Conservation (phyloP, 2,888 invertebrate genomes). For the Drosophila meridiana region DNA sequence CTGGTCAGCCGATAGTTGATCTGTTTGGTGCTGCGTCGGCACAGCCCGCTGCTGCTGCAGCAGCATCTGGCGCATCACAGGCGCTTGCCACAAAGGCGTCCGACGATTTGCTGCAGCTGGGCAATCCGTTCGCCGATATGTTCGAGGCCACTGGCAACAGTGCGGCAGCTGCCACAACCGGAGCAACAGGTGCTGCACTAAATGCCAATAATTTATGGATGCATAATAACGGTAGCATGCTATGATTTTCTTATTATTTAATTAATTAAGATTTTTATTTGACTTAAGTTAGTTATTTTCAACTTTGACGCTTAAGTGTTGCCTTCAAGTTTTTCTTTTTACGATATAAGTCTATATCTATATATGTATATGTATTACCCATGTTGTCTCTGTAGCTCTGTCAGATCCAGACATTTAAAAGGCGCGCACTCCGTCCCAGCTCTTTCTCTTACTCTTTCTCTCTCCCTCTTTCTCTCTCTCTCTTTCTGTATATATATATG, state of each 20-base stretch:
- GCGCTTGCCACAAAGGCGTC: conserved; percentile 88
- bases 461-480: neutral
- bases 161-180: conserved; percentile 78
- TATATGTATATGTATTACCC: conserved; percentile 36
- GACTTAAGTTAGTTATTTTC: conserved; percentile 45
- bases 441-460: conserved; percentile 22
- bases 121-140: conserved; percentile 96
- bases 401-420: conserved; percentile 42
- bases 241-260: conserved; percentile 68
- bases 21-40: conserved; percentile 88
- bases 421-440: conserved; percentile 22
- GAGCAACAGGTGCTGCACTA: conserved; percentile 78
- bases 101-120: conserved; percentile 94
- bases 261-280: conserved; percentile 41
- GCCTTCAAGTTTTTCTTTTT: conserved; percentile 46
- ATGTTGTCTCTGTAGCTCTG: conserved; percentile 52
- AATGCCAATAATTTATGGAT: conserved; percentile 86
- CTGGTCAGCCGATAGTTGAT: conserved; percentile 90
- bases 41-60: conserved; percentile 81
- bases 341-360: conserved; percentile 18
- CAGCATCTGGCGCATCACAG: conserved; percentile 84
- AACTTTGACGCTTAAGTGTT: conserved; percentile 49
- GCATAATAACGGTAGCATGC: conserved; percentile 86
- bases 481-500: conserved; percentile 24
- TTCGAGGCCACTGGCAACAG: conserved; percentile 88